Conservation (phyloP, 2,888 invertebrate genomes). For the Esperia sulphurella region DNA sequence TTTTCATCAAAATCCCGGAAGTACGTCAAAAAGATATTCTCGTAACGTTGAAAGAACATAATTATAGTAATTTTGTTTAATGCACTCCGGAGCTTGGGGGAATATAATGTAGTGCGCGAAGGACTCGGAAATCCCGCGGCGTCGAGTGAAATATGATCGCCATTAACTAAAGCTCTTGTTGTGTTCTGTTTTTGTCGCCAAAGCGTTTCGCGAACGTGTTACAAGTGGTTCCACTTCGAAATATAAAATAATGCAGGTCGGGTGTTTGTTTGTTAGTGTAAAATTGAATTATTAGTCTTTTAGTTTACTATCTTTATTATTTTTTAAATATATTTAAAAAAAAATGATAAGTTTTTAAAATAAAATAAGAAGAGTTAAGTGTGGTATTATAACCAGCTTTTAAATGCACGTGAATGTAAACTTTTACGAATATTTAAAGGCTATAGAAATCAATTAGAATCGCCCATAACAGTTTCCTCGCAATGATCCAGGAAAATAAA, state of each 20-base stretch:
- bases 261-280: constrained; percentile 1
- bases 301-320: too few species aligned
- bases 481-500: too few species aligned
- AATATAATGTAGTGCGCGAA: constrained; percentile 40
- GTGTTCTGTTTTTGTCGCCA: constrained; percentile 60
- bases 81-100: constrained; percentile 37
- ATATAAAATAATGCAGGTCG: constrained; percentile 38
- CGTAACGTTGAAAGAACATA: background rate
- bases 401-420: too few species aligned
- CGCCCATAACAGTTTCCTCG: too few species aligned
- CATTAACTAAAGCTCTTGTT: constrained; percentile 67
- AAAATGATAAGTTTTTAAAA: too few species aligned
- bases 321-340: too few species aligned
- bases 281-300: background rate
- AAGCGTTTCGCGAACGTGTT: constrained; percentile 48
- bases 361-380: too few species aligned
- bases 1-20: too few species aligned
- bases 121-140: constrained; percentile 46
- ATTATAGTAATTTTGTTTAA: constrained; percentile 27
- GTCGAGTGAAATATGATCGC: constrained; percentile 67
- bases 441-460: too few species aligned
- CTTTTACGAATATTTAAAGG: too few species aligned
- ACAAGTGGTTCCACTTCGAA: constrained; percentile 44
- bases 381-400: too few species aligned
- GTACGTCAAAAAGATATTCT: too few species aligned